A percentile compares a stretch with the other conserved stretches of the same genome.
Conservation (phyloP, 2,888 invertebrate species). For the Diadromus collaris region DNA sequence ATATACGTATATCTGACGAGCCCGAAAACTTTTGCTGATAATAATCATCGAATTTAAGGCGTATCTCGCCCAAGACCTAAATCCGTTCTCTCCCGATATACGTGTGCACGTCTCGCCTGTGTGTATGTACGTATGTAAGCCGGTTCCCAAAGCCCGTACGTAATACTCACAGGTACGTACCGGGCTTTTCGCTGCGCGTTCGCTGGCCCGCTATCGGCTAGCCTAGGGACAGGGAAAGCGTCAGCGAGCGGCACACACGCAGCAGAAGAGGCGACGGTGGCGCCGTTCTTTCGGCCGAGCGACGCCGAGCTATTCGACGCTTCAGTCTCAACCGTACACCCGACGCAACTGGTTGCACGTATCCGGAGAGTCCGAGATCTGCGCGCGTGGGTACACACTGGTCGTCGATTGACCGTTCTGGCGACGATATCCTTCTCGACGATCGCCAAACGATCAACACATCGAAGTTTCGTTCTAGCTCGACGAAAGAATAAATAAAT, state of each 20-base stretch:
- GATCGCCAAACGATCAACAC: not conserved
- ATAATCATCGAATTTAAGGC: slow-evolving; percentile 1
- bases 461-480: not conserved
- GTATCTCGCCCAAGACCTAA: not conserved
- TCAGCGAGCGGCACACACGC: slow-evolving; percentile 28
- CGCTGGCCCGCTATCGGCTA: slow-evolving; percentile 33
- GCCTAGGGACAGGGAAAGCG: slow-evolving; percentile 44
- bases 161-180: slow-evolving; percentile 21
- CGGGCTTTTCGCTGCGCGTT: slow-evolving; percentile 29
- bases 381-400: slow-evolving; percentile 42
- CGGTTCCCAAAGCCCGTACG: slow-evolving; percentile 11
- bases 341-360: slow-evolving; percentile 67
- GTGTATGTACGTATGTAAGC: slow-evolving; percentile 1
- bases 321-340: slow-evolving; percentile 70
- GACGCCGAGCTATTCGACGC: slow-evolving; percentile 66
- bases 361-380: slow-evolving; percentile 34
- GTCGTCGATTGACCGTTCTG: slow-evolving; percentile 1
- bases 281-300: slow-evolving; percentile 66
- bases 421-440: not conserved
- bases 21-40: slow-evolving; percentile 3
- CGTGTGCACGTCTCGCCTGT: not conserved
- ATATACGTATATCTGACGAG: too few relatives aligned
- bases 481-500: not conserved
- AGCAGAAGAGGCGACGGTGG: slow-evolving; percentile 63
- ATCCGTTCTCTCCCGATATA: not conserved